These are phyloP conservation scores for Octomys mimax DNA, from an alignment of 2,797 vertebrate genomes.

Conservation along the genomic window DNA sequence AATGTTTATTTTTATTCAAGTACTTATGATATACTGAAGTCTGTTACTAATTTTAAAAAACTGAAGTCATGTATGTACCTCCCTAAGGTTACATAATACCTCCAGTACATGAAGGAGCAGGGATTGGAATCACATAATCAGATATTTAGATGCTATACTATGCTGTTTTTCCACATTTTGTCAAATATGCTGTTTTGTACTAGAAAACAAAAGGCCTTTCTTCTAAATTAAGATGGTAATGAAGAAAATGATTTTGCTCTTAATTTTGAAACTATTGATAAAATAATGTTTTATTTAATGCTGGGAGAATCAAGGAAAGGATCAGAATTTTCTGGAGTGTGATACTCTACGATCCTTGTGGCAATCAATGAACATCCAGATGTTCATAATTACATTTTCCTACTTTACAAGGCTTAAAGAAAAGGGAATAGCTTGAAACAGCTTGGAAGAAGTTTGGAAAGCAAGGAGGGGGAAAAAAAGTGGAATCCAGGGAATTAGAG, in stretches of 20 bases:
- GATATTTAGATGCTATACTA: background rate
- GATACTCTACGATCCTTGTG: background rate
- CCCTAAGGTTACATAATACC: background rate
- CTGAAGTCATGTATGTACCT: background rate
- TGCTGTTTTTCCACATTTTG: background rate
- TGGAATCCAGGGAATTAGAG: background rate
- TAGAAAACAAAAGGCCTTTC: background rate
- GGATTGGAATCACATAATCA: background rate
- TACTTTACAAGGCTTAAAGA: background rate
- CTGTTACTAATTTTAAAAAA: background rate
- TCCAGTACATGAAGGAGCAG: background rate
- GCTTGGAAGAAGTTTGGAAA: background rate
- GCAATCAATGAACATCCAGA: background rate
- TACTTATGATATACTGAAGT: background rate
- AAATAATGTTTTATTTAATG: constrained; percentile 5
- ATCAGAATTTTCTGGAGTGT: constrained; percentile 14
- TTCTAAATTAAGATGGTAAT: constrained; percentile 10
- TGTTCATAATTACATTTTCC: constrained; percentile 23
- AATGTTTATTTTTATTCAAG: constrained; percentile 13
- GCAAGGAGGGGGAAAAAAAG: background rate
- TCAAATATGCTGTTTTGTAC: background rate
- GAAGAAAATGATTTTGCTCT: background rate
- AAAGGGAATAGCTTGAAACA: background rate
- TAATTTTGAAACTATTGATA: constrained; percentile 42
- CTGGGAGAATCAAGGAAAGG: background rate